Conservation (phyloP, 2,888 invertebrate genomes). For the Melieria crassipennis region DNA sequence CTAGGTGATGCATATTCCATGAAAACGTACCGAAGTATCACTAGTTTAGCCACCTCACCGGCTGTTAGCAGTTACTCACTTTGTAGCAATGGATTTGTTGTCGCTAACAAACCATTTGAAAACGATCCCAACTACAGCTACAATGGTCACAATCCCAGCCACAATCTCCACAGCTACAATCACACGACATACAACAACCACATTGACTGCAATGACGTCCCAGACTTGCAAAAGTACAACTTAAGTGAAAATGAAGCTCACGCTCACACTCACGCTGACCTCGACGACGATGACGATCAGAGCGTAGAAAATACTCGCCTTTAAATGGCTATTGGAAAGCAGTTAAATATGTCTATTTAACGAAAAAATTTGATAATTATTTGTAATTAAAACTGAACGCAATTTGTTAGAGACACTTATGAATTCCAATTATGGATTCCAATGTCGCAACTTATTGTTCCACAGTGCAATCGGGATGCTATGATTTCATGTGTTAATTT, state of each 20-base stretch:
- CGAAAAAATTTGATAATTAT: too few relatives aligned
- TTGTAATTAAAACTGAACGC: too few relatives aligned
- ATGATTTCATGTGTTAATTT: too few relatives aligned
- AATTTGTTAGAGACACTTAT: too few relatives aligned
- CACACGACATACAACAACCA: not conserved
- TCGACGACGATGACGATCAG: constrained; percentile 55
- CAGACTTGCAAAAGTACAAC: constrained; percentile 12
- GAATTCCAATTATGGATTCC: too few relatives aligned
- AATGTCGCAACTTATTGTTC: too few relatives aligned
- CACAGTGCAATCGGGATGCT: too few relatives aligned
- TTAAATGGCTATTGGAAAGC: constrained; percentile 39
- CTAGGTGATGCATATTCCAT: constrained; percentile 66
- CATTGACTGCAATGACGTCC: constrained; percentile 24
- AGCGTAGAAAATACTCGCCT: constrained; percentile 64
- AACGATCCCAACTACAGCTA: constrained; percentile 31
- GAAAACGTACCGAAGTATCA: constrained; percentile 66
- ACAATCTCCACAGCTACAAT: constrained; percentile 15
- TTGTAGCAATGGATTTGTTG: constrained; percentile 63
- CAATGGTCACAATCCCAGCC: constrained; percentile 13
- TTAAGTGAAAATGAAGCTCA: constrained; percentile 28
- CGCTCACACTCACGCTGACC: constrained; percentile 27
- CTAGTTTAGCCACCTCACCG: constrained; percentile 66
- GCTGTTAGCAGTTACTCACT: constrained; percentile 65
- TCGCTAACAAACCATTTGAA: constrained; percentile 45
- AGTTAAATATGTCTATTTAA: too few relatives aligned